Percentiles rank a stretch among this genome's conserved stretches.
Conservation (phyloP, 2,797 vertebrate genomes). For the Anomalospiza imberbis region DNA sequence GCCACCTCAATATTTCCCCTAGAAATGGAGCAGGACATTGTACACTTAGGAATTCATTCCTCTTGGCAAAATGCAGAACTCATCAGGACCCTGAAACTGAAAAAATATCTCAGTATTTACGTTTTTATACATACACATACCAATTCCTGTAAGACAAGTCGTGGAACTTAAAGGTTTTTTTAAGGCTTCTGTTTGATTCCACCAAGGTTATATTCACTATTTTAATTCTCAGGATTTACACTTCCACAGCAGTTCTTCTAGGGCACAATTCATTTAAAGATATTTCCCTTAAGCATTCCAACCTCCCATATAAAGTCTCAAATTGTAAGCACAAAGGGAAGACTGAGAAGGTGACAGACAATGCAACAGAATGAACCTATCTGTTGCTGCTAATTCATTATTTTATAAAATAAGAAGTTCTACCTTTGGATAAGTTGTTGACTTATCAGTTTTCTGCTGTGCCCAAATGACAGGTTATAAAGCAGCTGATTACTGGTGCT, state of each 20-base stretch:
- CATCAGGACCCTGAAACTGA: not conserved
- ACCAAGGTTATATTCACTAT: not conserved
- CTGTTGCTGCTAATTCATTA: not conserved
- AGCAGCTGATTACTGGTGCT: not conserved
- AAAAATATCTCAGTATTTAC: not conserved
- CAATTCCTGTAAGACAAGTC: not conserved
- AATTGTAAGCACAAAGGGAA: not conserved
- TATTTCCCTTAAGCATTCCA: not conserved
- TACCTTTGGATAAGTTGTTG: not conserved
- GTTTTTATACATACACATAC: not conserved
- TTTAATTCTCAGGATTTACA: conserved; percentile 24
- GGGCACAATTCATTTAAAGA: not conserved
- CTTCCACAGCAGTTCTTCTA: not conserved
- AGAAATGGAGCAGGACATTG: conserved; percentile 25
- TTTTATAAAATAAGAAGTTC: not conserved
- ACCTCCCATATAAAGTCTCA: not conserved
- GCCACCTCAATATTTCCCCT: conserved; percentile 24
- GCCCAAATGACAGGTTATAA: not conserved
- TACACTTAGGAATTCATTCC: not conserved
- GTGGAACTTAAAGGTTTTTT: not conserved
- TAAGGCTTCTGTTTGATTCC: not conserved
- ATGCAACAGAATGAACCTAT: not conserved
- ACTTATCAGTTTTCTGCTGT: not conserved
- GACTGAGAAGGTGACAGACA: not conserved
- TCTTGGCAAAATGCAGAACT: conserved; percentile 18